Evolutionary conservation across 2,113 vertebrate genomes (phyloP).

Genomic region (Onychostruthus taczanowskii): DNA sequence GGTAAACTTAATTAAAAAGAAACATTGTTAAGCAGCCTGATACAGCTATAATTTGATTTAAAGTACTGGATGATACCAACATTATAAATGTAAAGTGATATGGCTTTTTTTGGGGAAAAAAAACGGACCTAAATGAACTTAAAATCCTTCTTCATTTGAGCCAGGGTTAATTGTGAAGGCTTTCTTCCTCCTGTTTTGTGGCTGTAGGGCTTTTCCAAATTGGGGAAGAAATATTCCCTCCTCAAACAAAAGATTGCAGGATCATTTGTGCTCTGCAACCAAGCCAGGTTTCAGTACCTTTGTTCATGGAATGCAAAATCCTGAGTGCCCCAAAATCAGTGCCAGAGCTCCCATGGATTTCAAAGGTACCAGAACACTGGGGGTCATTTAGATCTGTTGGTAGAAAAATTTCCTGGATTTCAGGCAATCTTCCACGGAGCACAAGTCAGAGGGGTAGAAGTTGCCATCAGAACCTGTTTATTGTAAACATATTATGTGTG

Average conservation of each 20-base stretch:
- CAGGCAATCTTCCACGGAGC: background rate
- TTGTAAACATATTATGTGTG: accelerated
- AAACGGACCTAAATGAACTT: background rate
- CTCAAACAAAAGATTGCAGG: background rate
- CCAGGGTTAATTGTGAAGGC: background rate
- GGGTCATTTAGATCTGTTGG: background rate
- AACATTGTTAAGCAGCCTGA: slow-evolving; percentile 59
- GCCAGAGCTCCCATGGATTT: background rate
- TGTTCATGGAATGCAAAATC: background rate
- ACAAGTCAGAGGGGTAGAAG: accelerated
- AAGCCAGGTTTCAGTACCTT: background rate
- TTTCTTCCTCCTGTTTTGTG: background rate
- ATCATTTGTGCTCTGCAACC: background rate
- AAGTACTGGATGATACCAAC: slow-evolving; percentile 52
- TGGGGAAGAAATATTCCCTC: background rate
- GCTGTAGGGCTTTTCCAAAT: background rate
- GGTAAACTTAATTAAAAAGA: slow-evolving; percentile 69
- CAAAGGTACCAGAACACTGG: background rate
- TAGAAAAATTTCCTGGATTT: background rate
- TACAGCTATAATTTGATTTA: slow-evolving; percentile 67
- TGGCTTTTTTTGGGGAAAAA: background rate
- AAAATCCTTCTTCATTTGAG: background rate
- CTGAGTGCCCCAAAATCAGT: background rate
- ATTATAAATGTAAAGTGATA: slow-evolving; percentile 45
- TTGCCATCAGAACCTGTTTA: background rate